phyloP scores from a whole-genome alignment of 2,797 vertebrate genomes.

The Pangasius sanitwongsei region DNA sequence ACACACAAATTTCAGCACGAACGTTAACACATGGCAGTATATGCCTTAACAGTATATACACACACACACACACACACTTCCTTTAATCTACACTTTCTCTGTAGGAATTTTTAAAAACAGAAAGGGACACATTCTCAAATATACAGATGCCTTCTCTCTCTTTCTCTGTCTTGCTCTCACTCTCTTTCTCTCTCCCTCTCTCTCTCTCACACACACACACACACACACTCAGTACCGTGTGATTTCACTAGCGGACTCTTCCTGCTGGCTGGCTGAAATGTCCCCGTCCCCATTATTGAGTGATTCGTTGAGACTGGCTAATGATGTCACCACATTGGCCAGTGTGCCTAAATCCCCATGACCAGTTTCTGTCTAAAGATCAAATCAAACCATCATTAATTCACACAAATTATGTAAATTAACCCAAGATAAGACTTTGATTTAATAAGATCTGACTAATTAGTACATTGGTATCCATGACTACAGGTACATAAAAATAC shows the following conservation, averaged over 20 bases:
- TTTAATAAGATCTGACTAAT: neutral
- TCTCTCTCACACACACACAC: neutral
- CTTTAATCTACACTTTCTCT: neutral
- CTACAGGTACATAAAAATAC: neutral
- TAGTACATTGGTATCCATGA: neutral
- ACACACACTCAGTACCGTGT: conserved; percentile 81
- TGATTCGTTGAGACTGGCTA: conserved; percentile 86
- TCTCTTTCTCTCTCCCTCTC: neutral
- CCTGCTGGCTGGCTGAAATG: conserved; percentile 83
- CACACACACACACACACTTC: neutral
- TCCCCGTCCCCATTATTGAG: conserved; percentile 92
- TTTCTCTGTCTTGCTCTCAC: neutral
- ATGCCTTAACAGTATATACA: neutral
- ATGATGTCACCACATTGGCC: conserved; percentile 95
- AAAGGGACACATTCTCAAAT: too few species aligned
- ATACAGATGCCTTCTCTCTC: neutral
- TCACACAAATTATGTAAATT: neutral
- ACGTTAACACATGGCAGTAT: neutral
- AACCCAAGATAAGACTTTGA: neutral
- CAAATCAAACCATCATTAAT: conserved; percentile 32
- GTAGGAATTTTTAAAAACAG: neutral
- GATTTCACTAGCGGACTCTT: conserved; percentile 91
- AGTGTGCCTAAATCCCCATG: conserved; percentile 93
- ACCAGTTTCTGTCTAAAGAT: conserved; percentile 84
- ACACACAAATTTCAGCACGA: conserved; percentile 14